Conservation (phyloP, 2,888 invertebrate species). For the Lasius platythorax region DNA sequence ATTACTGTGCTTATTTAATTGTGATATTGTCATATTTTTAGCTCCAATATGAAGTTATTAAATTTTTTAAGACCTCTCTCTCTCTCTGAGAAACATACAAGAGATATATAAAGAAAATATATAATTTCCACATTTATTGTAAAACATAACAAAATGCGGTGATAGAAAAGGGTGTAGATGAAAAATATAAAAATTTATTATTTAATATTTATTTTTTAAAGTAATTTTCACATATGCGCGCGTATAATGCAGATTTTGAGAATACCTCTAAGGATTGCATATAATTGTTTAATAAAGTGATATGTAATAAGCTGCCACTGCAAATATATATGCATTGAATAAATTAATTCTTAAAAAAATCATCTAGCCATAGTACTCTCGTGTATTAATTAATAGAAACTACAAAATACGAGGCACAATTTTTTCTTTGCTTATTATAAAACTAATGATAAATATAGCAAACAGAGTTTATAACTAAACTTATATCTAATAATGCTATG, state of each 20-base stretch:
- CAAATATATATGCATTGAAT: slow-evolving; percentile 76
- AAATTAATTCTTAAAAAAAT: slow-evolving; percentile 75
- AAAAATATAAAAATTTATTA: not conserved
- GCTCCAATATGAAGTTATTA: not conserved
- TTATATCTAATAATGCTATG: slow-evolving; percentile 60
- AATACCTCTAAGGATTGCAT: slow-evolving; percentile 69
- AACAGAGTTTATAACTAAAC: slow-evolving; percentile 64
- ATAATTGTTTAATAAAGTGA: slow-evolving; percentile 71
- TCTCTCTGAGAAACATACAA: not conserved
- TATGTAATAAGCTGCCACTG: slow-evolving; percentile 79
- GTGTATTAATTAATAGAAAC: slow-evolving; percentile 69
- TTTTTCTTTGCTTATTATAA: slow-evolving; percentile 68
- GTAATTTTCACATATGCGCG: slow-evolving; percentile 64
- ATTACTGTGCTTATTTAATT: slow-evolving; percentile 10
- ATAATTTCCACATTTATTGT: slow-evolving; percentile 1
- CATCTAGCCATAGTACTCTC: slow-evolving; percentile 64
- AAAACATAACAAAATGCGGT: not conserved
- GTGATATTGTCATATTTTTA: slow-evolving; percentile 17
- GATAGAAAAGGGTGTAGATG: not conserved
- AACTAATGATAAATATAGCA: slow-evolving; percentile 70
- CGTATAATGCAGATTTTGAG: slow-evolving; percentile 73
- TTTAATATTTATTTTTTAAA: slow-evolving; percentile 73
- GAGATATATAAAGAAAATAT: not conserved
- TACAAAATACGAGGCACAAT: slow-evolving; percentile 78
- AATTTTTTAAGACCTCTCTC: not conserved